Conservation (phyloP, 1,140 invertebrate species). For the Pseudachorutes palmiensis region DNA sequence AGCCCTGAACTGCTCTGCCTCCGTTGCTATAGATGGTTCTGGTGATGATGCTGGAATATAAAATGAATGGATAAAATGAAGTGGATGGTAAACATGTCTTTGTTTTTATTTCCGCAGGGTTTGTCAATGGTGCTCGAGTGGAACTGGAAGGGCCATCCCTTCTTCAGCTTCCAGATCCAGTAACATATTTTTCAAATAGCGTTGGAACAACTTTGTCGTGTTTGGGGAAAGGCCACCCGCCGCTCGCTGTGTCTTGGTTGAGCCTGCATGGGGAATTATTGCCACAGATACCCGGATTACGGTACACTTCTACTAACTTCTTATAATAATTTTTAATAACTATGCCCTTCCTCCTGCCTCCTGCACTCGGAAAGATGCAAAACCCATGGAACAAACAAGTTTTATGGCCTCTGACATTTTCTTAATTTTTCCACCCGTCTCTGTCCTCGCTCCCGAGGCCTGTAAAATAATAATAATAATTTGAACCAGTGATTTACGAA, state of each 20-base stretch:
- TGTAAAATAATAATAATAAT: no score
- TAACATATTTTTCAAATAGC: conserved; percentile 33
- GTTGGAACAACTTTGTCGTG: conserved; percentile 29
- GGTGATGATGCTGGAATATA: not conserved
- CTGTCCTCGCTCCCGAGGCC: no score
- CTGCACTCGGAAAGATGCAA: no score
- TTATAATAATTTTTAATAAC: not conserved
- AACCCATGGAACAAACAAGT: no score
- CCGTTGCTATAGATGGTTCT: not conserved
- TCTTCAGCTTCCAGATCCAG: conserved; percentile 12
- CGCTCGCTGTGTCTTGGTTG: conserved; percentile 21
- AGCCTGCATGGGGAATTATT: conserved; percentile 23
- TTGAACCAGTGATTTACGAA: no score
- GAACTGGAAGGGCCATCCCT: conserved; percentile 27
- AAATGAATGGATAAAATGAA: not conserved
- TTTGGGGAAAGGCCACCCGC: conserved; percentile 22
- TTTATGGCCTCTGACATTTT: no score
- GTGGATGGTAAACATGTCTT: conserved; percentile 7
- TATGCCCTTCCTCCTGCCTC: conserved; percentile 4
- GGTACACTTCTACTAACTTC: conserved; percentile 16
- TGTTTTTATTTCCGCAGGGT: conserved; percentile 6
- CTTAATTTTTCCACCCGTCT: no score
- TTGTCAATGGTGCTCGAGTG: conserved; percentile 15
- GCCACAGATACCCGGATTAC: conserved; percentile 25
- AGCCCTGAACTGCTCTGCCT: not conserved